phyloP scores from a whole-genome alignment of 2,113 vertebrate species.

The Urocynchramus pylzowi region DNA sequence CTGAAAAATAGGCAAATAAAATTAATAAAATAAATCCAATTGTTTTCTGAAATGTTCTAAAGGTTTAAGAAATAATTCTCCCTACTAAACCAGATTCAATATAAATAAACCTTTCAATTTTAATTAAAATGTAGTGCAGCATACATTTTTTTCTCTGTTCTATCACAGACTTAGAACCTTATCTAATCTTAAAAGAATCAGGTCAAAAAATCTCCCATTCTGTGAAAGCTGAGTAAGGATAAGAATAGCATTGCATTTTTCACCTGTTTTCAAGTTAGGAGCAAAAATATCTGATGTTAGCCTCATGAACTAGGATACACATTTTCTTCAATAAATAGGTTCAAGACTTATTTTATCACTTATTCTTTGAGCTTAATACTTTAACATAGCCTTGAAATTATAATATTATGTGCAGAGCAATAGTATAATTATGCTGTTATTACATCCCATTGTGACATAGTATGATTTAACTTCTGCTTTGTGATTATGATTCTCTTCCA shows the following conservation, averaged over 20 bases:
- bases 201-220: neutral
- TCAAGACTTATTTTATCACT: neutral
- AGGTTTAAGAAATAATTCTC: neutral
- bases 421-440: neutral
- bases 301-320: neutral
- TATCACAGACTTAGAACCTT: neutral
- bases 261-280: neutral
- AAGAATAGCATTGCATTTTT: neutral
- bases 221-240: neutral
- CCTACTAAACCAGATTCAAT: neutral
- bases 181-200: neutral
- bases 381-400: neutral
- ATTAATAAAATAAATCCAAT: neutral
- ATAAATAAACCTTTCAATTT: neutral
- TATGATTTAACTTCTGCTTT: neutral
- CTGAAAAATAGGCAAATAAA: neutral
- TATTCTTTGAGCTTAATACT: neutral
- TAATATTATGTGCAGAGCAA: neutral
- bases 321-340: neutral
- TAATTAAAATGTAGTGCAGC: neutral
- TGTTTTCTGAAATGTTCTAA: neutral
- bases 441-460: neutral
- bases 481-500: neutral
- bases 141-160: neutral
- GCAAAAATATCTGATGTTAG: neutral